Base-by-base conservation (phyloP, 1,140 invertebrate species). In the Bombus huntii region DNA sequence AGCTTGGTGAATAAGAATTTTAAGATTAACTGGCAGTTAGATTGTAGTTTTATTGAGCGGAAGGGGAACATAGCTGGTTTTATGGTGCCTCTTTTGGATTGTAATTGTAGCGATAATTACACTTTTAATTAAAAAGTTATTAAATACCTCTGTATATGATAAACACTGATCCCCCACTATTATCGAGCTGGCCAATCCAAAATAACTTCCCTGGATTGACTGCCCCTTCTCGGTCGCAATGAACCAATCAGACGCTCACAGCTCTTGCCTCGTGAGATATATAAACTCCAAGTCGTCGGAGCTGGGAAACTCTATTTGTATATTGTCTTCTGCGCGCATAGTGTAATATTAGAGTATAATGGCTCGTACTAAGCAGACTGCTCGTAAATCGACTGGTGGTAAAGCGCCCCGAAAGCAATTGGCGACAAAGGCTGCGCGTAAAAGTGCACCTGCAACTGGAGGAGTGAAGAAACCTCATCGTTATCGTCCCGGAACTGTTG, bases 361-460 rank as follows among this genome's bases (percentile, higher is more conserved):
- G 90, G 90, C 90, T 73, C 82, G 90, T 80, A 91, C 90, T 1
- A 91, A 91, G 79, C 90, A 91, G 10, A 91, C 90, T 13, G 90
- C 90, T 18, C 87, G 90, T 1, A 91, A 91, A 0, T 91, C 90
- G 0, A 91, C 90, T 1, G 90, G 90, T 39, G 90, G 90, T 9
- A 91, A 98, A 94, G 97, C 97, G 84, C 97, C 97, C 2, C 95
- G 97, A 78, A 98, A 98, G 92, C 97, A 97, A 92, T 93, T 97
- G 86, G 97, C 97, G 6, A 97, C 97, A 31, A 97, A 97, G 92
- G 97, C 98, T 10, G 96, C 96, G 3, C 94, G 97, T 90, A 97
- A 97, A 92, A 97, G 97, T 86, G 98, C 97, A 6, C 97, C 98
- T 68, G 97, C 97, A 0, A 98, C 97, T 31, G 97, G 97, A 79